phyloP scores from a whole-genome alignment of 1,140 invertebrate genomes.

The Campoletis sonorensis region DNA sequence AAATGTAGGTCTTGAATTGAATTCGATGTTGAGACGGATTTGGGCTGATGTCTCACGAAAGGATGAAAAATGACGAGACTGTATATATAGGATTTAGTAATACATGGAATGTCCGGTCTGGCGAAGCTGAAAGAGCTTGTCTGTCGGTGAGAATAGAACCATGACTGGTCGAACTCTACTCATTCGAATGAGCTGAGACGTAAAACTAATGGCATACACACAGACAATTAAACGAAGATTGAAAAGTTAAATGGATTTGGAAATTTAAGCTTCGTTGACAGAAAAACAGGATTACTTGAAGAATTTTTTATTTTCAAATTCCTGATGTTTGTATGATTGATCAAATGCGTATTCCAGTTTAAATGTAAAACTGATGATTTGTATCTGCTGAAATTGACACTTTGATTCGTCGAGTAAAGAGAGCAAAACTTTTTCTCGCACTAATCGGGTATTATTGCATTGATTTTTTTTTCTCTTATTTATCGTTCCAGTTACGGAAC shows the following conservation, averaged over 20 bases:
- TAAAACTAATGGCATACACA: neutral
- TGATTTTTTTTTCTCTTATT: too few species aligned
- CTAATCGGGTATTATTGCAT: too few species aligned
- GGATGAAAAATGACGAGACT: neutral
- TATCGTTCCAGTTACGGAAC: too few species aligned
- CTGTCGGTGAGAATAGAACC: constrained; percentile 1
- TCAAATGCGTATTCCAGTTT: too few species aligned
- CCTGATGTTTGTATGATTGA: too few species aligned
- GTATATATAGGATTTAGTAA: neutral
- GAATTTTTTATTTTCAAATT: too few species aligned
- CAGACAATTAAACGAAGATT: neutral
- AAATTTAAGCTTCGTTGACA: too few species aligned
- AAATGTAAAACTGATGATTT: too few species aligned
- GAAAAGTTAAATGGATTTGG: neutral
- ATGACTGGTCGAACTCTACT: neutral
- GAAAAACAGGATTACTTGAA: too few species aligned
- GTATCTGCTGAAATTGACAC: too few species aligned
- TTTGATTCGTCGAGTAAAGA: too few species aligned
- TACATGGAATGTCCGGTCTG: neutral
- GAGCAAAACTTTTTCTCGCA: too few species aligned
- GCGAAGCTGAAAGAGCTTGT: neutral
- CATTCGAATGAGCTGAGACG: constrained; percentile 8
- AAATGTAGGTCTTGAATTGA: neutral
- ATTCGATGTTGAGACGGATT: constrained; percentile 5
- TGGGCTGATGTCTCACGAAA: neutral